These are phyloP conservation scores for Burhinus bistriatus DNA, from an alignment of 2,113 vertebrate genomes.

Conservation along the genomic window DNA sequence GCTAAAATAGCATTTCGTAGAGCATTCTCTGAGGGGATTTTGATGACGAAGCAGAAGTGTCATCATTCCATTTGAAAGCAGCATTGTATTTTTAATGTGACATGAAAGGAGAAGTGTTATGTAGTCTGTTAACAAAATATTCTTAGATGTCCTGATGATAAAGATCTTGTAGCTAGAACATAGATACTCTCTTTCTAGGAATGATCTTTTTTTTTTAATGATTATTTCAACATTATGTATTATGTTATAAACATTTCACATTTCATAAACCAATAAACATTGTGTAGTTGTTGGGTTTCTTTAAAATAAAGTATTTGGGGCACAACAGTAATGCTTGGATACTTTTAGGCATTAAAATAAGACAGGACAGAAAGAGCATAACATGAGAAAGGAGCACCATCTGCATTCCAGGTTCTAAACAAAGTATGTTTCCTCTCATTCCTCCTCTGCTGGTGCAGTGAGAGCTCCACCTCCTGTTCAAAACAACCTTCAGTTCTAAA, in stretches of 20 bases:
- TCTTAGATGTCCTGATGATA: neutral
- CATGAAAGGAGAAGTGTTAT: neutral
- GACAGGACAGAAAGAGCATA: neutral
- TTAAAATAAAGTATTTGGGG: neutral
- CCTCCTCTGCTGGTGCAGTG: neutral
- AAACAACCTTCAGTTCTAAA: neutral
- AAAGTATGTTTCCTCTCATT: neutral
- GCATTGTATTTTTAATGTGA: neutral
- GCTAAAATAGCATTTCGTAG: neutral
- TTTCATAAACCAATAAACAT: neutral
- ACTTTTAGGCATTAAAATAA: neutral
- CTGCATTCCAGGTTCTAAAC: neutral
- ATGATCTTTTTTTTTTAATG: neutral
- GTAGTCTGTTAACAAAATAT: neutral
- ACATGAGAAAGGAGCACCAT: neutral
- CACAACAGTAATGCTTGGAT: neutral
- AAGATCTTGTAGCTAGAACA: neutral
- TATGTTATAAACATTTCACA: neutral
- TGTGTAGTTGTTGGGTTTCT: neutral
- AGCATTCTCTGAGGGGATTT: neutral
- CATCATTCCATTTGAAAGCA: neutral
- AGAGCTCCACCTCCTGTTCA: constrained; percentile 35
- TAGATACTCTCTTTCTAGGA: neutral
- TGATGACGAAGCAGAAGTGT: neutral
- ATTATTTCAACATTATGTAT: neutral